Evolutionary conservation across 2,888 invertebrate genomes (phyloP).

Genomic region (Limnephilus marmoratus): DNA sequence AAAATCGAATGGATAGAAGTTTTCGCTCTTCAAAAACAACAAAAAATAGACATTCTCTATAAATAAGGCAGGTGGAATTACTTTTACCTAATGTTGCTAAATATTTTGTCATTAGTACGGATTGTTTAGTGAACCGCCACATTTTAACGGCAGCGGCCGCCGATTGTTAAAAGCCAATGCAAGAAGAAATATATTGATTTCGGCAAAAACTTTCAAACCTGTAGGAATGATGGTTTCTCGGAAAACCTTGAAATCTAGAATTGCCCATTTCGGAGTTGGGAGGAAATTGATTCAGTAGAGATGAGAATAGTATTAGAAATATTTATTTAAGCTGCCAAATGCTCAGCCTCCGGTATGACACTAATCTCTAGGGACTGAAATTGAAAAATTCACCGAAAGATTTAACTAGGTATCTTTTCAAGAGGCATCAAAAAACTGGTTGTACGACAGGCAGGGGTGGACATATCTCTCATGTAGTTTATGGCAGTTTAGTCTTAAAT

Average conservation of each 20-base stretch:
- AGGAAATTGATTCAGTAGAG: not conserved
- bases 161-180: too few relatives aligned
- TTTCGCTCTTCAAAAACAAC: too few relatives aligned
- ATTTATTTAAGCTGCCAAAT: constrained; percentile 5
- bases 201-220: not conserved
- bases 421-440: not conserved
- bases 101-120: too few relatives aligned
- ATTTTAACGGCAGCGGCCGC: too few relatives aligned
- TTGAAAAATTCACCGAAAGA: constrained; percentile 43
- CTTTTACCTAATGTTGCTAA: too few relatives aligned
- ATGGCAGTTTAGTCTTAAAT: not conserved
- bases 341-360: constrained; percentile 34
- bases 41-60: too few relatives aligned
- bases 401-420: constrained; percentile 37
- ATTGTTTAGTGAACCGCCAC: too few relatives aligned
- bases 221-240: not conserved
- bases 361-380: constrained; percentile 39
- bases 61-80: too few relatives aligned
- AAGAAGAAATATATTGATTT: not conserved
- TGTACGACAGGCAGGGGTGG: not conserved
- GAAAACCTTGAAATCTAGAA: not conserved
- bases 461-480: not conserved
- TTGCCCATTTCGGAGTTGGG: not conserved
- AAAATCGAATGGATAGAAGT: too few relatives aligned
- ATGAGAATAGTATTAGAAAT: not conserved